A percentile compares a stretch with the other conserved stretches of the same genome.
These are phyloP conservation scores for Ceratosolen solmsi DNA, from an alignment of 1,140 invertebrate species.

Conservation along the genomic window DNA sequence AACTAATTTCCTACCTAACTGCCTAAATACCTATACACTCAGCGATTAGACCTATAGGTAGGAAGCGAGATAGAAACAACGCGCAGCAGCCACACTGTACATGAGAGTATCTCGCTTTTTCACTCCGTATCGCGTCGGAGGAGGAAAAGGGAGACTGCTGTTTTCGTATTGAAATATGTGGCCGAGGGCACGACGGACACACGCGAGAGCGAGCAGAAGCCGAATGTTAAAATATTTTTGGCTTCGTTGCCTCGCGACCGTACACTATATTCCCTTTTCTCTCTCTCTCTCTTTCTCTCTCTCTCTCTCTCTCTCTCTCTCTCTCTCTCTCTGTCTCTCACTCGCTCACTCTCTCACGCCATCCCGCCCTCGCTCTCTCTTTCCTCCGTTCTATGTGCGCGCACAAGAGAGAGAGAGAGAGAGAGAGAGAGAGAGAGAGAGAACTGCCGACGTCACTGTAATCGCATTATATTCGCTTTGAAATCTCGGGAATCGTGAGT, in stretches of 20 bases:
- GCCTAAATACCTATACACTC: no score
- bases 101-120: background rate
- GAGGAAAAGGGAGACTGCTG: constrained; percentile 8
- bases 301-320: background rate
- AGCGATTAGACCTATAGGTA: no score
- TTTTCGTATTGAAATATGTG: constrained; percentile 41
- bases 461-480: background rate
- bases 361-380: background rate
- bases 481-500: background rate
- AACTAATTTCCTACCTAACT: no score
- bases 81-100: no score
- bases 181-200: background rate
- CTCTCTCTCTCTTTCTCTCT: background rate
- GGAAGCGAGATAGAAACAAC: no score
- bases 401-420: background rate
- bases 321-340: background rate
- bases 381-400: background rate
- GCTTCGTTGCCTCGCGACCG: constrained; percentile 14
- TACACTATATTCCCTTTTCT: constrained; percentile 9
- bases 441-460: background rate
- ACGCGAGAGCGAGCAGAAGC: background rate
- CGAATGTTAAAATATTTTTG: constrained; percentile 33
- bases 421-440: background rate
- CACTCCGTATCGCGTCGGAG: background rate
- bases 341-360: background rate